These are phyloP conservation scores for Pristionchus maxplancki DNA, from an alignment of 2,888 invertebrate species.

Conservation along the genomic window DNA sequence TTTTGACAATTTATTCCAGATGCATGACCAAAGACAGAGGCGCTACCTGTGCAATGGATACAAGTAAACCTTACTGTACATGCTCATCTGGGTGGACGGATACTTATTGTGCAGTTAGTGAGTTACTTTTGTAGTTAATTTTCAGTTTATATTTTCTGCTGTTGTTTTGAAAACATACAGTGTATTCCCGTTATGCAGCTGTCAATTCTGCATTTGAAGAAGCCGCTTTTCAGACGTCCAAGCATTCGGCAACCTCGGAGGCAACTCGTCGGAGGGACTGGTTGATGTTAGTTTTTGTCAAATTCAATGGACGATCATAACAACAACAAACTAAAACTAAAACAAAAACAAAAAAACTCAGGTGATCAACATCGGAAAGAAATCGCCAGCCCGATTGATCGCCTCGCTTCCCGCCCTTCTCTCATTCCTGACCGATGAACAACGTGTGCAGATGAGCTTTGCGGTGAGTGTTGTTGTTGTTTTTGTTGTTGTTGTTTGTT, in stretches of 20 bases:
- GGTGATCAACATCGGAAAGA: not conserved
- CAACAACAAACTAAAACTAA: not conserved
- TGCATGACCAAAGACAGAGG: not conserved
- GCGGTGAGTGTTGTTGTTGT: not conserved
- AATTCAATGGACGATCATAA: not conserved
- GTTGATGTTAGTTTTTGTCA: not conserved
- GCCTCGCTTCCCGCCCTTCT: not conserved
- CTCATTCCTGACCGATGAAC: conserved; percentile 19
- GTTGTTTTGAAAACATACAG: too few relatives aligned
- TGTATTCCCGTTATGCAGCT: too few relatives aligned
- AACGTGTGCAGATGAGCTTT: not conserved
- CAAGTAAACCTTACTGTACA: conserved; percentile 51
- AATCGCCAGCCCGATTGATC: not conserved
- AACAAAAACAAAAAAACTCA: not conserved
- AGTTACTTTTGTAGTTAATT: not conserved
- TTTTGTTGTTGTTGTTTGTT: not conserved
- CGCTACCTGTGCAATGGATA: not conserved
- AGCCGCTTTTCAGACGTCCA: not conserved
- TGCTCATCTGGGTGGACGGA: conserved; percentile 59
- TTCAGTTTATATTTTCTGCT: not conserved
- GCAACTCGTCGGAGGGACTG: not conserved
- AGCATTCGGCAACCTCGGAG: not conserved
- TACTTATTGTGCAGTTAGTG: conserved; percentile 57
- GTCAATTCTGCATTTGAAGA: too few relatives aligned
- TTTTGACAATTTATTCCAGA: not conserved